Conservation (phyloP, 92 coral and sea anemone genomes). For the Paragorgia papillata region DNA sequence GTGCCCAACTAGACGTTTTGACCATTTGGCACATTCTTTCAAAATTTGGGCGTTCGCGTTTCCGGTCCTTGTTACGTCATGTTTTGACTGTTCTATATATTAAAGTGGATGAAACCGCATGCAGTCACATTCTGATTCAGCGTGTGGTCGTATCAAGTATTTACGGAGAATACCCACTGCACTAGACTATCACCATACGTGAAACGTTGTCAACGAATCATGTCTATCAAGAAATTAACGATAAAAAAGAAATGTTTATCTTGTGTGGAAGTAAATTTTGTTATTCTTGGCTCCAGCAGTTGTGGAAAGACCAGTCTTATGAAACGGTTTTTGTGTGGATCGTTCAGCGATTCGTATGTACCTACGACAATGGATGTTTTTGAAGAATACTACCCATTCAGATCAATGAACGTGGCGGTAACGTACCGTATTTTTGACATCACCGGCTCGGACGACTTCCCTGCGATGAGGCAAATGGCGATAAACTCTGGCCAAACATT, state of each 20-base stretch:
- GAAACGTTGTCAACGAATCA: background rate
- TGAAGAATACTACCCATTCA: slow-evolving; percentile 50
- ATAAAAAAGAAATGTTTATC: slow-evolving; percentile 12
- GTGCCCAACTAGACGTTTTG: too few relatives aligned
- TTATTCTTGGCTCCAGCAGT: slow-evolving; percentile 89
- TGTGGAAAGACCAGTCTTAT: slow-evolving; percentile 88
- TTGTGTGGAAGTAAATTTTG: slow-evolving; percentile 48
- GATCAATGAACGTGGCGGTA: slow-evolving; percentile 74
- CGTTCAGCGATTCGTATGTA: slow-evolving; percentile 66
- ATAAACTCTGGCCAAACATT: slow-evolving; percentile 85
- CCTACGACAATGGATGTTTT: slow-evolving; percentile 90
- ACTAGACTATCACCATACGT: too few relatives aligned
- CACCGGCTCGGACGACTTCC: slow-evolving; percentile 89
- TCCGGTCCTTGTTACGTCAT: too few relatives aligned
- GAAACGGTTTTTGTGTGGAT: slow-evolving; percentile 62
- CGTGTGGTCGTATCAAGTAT: too few relatives aligned
- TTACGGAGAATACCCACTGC: too few relatives aligned
- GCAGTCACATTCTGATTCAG: too few relatives aligned
- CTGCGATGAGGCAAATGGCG: slow-evolving; percentile 91
- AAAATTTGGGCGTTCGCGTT: too few relatives aligned
- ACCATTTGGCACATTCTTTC: too few relatives aligned
- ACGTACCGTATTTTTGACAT: slow-evolving; percentile 82
- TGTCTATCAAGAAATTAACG: slow-evolving; percentile 11
- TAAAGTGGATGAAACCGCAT: too few relatives aligned
- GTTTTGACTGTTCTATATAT: too few relatives aligned